Base-by-base conservation (phyloP, 1,140 invertebrate genomes). In the Papilio xuthus region DNA sequence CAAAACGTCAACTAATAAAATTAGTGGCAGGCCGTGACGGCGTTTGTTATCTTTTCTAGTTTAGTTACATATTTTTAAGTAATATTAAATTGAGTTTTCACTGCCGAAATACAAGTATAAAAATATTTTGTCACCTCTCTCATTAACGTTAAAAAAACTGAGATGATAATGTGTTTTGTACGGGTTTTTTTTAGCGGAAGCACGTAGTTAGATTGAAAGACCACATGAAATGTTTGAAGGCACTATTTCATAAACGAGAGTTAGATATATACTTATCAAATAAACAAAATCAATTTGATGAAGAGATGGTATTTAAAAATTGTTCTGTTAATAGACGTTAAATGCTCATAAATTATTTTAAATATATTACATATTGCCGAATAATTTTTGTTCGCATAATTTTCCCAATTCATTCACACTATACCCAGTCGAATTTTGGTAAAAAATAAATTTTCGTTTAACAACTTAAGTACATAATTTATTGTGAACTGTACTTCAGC, bases 1-100 rank as follows among this genome's bases (percentile, higher is more conserved):
- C 32, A 67, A 75, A 41, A 70, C 60, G 53, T 74, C 63, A 23
- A 53, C 41, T 78, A 81, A 75, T 81, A 81, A 81, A 81, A 81
- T 81, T 74, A 78, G 71, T 37, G 50, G 26, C 42, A 20, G 32
- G 28, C 80, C 77, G 77, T 81, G 72, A 60, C 72, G 47, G 71
- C 44, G 20, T 80, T 13, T 67, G 44, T 69, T 71, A 76, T 67
- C 60, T 67, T 67, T 67, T 50, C 13, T 18, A 50, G 13, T 50
- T 15, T 32, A 20, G 23, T 67, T 28, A 67, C 13, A 67, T 67
- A 50, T 50, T 18, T 50, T 50, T 67, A 67, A 32, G 56, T 23
- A 60, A 60, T 60, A 56, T 18, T 18, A 53, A n/a, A 6, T 37
- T 53, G 50, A 53, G 50, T 20, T 53, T 53, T 7, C n/a, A 53